phyloP scores from a whole-genome alignment of 92 coral and sea anemone genomes.

The Zoanthus sociatus region DNA sequence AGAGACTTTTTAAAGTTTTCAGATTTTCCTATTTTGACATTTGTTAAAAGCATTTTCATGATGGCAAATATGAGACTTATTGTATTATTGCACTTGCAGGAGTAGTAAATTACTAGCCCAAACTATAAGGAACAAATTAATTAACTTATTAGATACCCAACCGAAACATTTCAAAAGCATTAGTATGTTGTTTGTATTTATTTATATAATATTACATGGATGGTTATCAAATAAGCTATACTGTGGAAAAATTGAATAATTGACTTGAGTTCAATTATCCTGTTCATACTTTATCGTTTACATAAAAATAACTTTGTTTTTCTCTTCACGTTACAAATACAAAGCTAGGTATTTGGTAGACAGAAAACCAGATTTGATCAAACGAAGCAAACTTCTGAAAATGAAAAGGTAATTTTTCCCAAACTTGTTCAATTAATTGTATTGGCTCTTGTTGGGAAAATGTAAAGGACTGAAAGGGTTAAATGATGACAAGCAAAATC shows the following conservation, averaged over 20 bases:
- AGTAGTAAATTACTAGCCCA: not conserved
- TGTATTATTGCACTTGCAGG: not conserved
- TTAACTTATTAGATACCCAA: not conserved
- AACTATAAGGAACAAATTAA: not conserved
- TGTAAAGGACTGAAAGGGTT: not conserved
- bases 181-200: too few species aligned
- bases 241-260: too few species aligned
- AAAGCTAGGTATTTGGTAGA: too few species aligned
- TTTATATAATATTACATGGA: too few species aligned
- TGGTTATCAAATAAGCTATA: too few species aligned
- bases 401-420: not conserved
- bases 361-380: too few species aligned
- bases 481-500: not conserved
- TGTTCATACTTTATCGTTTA: not conserved
- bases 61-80: slow-evolving; percentile 1
- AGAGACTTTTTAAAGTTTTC: slow-evolving; percentile 10
- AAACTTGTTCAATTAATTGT: not conserved
- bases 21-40: not conserved
- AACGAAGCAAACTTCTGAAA: too few species aligned
- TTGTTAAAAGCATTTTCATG: not conserved
- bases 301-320: not conserved
- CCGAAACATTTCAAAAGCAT: too few species aligned
- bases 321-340: not conserved
- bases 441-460: not conserved
- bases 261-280: too few species aligned